Conservation (phyloP, 1,140 invertebrate species). For the Tetramorium simillimum region DNA sequence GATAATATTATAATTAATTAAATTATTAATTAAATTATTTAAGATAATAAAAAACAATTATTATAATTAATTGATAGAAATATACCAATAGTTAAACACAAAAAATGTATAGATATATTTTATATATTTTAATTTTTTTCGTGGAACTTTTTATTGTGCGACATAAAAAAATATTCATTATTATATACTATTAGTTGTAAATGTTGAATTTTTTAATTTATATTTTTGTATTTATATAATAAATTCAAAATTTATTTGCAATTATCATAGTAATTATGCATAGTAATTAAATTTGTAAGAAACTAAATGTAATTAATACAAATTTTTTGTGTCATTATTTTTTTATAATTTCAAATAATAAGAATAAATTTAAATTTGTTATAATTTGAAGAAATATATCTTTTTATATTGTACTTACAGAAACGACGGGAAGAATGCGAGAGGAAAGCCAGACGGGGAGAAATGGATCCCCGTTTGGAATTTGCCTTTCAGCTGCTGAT, state of each 20-base stretch:
- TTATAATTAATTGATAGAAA: not conserved
- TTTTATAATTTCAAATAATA: not conserved
- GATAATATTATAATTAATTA: not conserved
- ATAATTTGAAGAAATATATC: not conserved
- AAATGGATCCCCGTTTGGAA: conserved; percentile 95
- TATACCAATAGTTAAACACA: not conserved
- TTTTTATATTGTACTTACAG: conserved; percentile 82
- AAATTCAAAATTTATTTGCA: not conserved
- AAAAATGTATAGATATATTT: not conserved
- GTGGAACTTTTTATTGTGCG: not conserved
- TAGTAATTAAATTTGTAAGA: not conserved
- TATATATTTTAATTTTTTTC: not conserved
- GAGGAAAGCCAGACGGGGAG: conserved; percentile 93
- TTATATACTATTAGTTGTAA: not conserved
- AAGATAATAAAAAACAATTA: not conserved
- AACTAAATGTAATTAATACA: not conserved
- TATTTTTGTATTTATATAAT: not conserved
- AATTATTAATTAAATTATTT: too few relatives aligned
- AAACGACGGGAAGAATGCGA: conserved; percentile 95
- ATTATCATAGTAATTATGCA: too few relatives aligned
- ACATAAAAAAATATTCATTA: not conserved
- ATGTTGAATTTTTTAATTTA: not conserved
- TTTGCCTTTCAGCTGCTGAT: conserved; percentile 95
- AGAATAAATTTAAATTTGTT: too few relatives aligned
- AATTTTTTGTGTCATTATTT: not conserved